phyloP scores from a whole-genome alignment of 2,113 vertebrate species.

The Hippopotamus amphibius region DNA sequence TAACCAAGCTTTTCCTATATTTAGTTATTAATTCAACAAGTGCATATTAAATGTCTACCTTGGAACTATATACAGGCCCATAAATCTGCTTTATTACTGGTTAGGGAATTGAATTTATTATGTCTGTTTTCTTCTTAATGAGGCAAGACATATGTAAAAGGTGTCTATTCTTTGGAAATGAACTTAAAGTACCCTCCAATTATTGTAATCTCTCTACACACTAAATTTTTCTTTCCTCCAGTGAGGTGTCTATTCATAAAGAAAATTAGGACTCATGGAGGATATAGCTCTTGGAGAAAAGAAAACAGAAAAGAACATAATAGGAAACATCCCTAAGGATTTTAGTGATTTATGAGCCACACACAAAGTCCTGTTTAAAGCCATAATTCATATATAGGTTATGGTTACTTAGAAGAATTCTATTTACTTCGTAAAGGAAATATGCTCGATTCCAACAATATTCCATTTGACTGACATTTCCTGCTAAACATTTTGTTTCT shows the following conservation, averaged over 20 bases:
- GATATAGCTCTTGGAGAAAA: not conserved
- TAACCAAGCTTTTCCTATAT: slow-evolving; percentile 4
- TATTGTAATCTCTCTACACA: not conserved
- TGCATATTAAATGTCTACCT: not conserved
- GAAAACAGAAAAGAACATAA: not conserved
- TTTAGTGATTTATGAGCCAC: not conserved
- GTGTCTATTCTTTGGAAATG: not conserved
- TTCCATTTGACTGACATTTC: not conserved
- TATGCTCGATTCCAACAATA: not conserved
- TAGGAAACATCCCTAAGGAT: not conserved
- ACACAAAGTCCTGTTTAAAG: not conserved
- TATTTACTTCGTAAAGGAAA: slow-evolving; percentile 31
- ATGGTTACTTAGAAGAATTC: not conserved
- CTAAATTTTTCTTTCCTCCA: not conserved
- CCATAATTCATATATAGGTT: not conserved
- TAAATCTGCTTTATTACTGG: slow-evolving; percentile 36
- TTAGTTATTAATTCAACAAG: slow-evolving; percentile 4
- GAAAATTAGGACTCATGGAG: not conserved
- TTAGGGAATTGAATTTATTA: slow-evolving; percentile 22
- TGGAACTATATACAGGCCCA: not conserved
- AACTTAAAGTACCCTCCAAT: not conserved
- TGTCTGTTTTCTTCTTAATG: not conserved
- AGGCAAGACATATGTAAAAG: not conserved
- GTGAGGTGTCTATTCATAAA: not conserved
- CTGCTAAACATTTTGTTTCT: not conserved